Base-by-base conservation (phyloP, 2,888 invertebrate genomes). In the Lasioglossum villosulum region DNA sequence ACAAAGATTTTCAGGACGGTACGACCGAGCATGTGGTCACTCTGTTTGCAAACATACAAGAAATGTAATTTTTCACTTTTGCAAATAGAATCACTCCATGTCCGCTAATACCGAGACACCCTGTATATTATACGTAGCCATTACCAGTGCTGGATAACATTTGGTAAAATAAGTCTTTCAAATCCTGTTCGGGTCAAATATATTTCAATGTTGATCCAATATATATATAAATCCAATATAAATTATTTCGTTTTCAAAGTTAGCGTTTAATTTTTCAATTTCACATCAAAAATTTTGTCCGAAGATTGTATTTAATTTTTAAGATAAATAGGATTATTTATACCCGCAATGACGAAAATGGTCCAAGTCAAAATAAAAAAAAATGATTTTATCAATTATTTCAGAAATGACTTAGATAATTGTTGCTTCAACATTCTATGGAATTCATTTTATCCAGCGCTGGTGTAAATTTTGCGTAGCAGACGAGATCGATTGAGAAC, bases 381-480 rank as follows among this genome's bases (percentile, higher is more conserved):
- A 12, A 12, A 39, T 0, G 12, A 39, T 1, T 12, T 39, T 10
- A 39, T 10, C 39, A 39, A 2, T 39, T 39, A 12, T 2, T 10
- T 39, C 39, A 39, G 39, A 10, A 39, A 39, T 39, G 39, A 39
- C n/a, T n/a, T n/a, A n/a, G n/a, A n/a, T n/a, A n/a, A n/a, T 39
- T 10, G 10, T 39, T 39, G 10, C 10, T 39, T 39, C 10, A 39
- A 39, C 10, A 39, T 39, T 39, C 2, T 12, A 39, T 2, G 12
- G 39, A 0, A 12, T 12, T 39, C 39, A 14, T 14, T 42, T 14
- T 42, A 42, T 42, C 42, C 42, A 42, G 56, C n/a, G 0, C 56
- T 56, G 56, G 56, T n/a, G 6, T 63, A 3, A 30, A 30, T 30
- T 70, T 75, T 76, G 27, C 23, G 45, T 78, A 59, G 78, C 8